Percentiles rank a stretch among this genome's conserved stretches.
These are phyloP conservation scores for Sturnira hondurensis DNA, from an alignment of 2,113 vertebrate genomes.

Conservation along the genomic window DNA sequence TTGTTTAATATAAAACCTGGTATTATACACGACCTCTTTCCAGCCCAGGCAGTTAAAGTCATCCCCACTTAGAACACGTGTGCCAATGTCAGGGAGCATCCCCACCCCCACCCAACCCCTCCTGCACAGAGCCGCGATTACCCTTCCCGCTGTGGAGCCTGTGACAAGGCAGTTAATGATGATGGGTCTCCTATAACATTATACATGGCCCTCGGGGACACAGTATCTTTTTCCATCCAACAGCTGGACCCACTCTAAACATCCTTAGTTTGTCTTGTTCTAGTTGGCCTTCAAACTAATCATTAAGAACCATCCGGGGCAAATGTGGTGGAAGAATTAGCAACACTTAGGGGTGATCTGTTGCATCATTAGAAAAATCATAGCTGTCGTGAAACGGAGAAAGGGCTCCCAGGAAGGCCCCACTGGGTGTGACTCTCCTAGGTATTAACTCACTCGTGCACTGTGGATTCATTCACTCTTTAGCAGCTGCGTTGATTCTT, in stretches of 20 bases:
- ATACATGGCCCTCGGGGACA: not conserved
- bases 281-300: not conserved
- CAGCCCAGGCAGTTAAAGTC: slow-evolving; percentile 61
- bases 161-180: not conserved
- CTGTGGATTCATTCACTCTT: not conserved
- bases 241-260: not conserved
- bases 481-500: not conserved
- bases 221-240: not conserved
- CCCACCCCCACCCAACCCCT: too few species aligned
- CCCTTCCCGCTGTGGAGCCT: not conserved
- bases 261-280: not conserved
- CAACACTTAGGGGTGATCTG: not conserved
- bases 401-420: not conserved
- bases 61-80: slow-evolving; percentile 23
- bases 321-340: not conserved
- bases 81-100: not conserved
- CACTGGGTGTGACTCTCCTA: not conserved
- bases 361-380: not conserved
- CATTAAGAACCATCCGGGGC: not conserved
- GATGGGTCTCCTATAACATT: not conserved
- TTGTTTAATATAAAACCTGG: slow-evolving; percentile 82
- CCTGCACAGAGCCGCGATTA: not conserved
- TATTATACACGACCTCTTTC: slow-evolving; percentile 73
- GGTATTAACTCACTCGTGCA: not conserved
- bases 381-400: not conserved